Evolutionary conservation across 2,888 invertebrate genomes (phyloP), one percentile per base, ranked within the genome.

Genomic region (Drosophila histrio): DNA sequence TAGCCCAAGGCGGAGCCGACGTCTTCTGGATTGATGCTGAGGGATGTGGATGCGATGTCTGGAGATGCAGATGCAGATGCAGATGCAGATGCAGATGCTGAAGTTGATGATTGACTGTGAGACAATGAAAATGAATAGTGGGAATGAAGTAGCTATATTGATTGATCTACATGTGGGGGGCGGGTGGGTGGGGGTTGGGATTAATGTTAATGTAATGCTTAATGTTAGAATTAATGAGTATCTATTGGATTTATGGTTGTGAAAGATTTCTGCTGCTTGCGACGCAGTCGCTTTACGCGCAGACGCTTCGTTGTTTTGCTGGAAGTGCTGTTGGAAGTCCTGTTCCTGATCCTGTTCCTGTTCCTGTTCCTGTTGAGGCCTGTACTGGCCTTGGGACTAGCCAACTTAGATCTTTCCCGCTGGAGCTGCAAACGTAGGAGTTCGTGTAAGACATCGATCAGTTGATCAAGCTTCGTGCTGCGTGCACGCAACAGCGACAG

Each of bases 361-460:
- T n/a, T n/a, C n/a, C 24, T 47, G 4, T 8, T 8, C 19, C 26
- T 47, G 17, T 30, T 17, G 22, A 2, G 19, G 11, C 9, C 9
- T 36, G 38, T 17, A 17, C n/a, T 38, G 26, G 17, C n/a, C 3
- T 8, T n/a, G 5, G 21, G 9, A 6, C 24, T 9, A 1, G 1
- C 6, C 11, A 36, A 19, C 11, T 24, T 11, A 1, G 17, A 2
- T n/a, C 38, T 7, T 17, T n/a, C 74, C 19, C 62, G 71, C 15
- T 79, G 76, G 3, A 77, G 47, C 41, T 76, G 77, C 41, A 79
- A 58, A 17, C 68, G 74, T 26, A 82, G 77, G 17, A 90, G 64
- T 43, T 90, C 82, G 50, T 86, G 81, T 19, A 90, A 64, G 28
- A 89, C 72, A 43, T 86, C 85, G 9, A 90, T 77, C 46, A 90